phyloP scores from a whole-genome alignment of 35 echinoderm and acorn worm species.

The Holothuria glaberrima region DNA sequence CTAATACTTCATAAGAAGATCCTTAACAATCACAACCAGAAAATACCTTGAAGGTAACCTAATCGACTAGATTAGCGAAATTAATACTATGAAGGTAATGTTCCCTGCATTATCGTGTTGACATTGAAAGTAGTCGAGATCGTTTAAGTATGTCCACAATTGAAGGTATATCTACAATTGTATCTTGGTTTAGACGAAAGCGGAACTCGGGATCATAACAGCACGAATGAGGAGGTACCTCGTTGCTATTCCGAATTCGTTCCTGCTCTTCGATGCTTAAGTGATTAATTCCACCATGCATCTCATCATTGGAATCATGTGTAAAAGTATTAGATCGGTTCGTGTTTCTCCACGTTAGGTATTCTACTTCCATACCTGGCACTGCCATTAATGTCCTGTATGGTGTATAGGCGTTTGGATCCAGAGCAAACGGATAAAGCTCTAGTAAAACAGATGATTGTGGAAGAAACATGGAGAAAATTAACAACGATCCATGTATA shows the following conservation, averaged over 20 bases:
- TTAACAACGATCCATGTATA: neutral
- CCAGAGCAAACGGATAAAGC: neutral
- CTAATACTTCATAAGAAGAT: too few species aligned
- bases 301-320: neutral
- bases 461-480: slow-evolving; percentile 12
- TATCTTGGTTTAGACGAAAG: neutral
- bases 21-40: too few species aligned
- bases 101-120: too few species aligned
- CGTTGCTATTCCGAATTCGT: neutral
- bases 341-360: neutral
- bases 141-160: neutral
- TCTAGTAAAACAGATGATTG: neutral
- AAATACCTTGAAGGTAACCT: too few species aligned
- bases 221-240: neutral
- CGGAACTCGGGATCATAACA: neutral
- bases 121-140: too few species aligned
- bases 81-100: too few species aligned
- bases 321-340: neutral
- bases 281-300: neutral
- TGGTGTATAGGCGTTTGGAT: neutral
- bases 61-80: too few species aligned
- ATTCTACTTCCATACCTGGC: slow-evolving; percentile 16
- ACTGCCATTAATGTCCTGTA: neutral
- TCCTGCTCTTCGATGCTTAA: neutral
- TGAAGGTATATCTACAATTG: neutral